Base-by-base conservation (phyloP, 2,113 vertebrate species). In the Solea solea region DNA sequence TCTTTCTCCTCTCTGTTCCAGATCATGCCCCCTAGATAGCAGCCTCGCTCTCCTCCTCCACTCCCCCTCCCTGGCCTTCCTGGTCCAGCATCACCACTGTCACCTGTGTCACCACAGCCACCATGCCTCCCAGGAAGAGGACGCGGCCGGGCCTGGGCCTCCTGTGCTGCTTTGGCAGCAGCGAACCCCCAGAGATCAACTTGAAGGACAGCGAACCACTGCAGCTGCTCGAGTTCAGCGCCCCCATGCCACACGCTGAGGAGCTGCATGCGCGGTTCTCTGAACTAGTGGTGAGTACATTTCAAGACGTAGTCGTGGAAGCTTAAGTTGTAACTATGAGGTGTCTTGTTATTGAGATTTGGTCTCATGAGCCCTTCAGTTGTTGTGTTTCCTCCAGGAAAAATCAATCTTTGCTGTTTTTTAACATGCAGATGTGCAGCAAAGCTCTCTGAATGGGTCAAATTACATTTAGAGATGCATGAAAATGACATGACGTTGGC, bases 111-210 rank as follows among this genome's bases (percentile, higher is more conserved):
- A 49, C 69, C 72, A 9, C 53, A 68, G 91, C 92, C 94, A 92
- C 80, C 89, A 99, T 98, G 97, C 96, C 96, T 44, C 95, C 96
- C 83, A 94, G 96, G 85, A 99, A 98, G 93, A 95, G 97, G 93
- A 96, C 94, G 71, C 95, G 95, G 90, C 95, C 96, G 89, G 95
- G 95, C 9, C 83, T 98, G 93, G 95, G 97, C 74, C 96, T 99
- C 92, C 92, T 98, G 75, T 99, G 97, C 89, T 99, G 97, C 89
- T 98, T 99, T 0, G 95, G 95, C 71, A 94, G 95, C 85, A 96
- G 89, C 0, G 95, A 97, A 82, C 95, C 96, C 55, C 96, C 93
- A 0, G 96, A 99, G 93, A 98, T 99, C 91, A 97, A 98, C 91
- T 95, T 98, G 64, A 98, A 95, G 90, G 96, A 99, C 91, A 97